Percentiles rank a stretch among this genome's conserved stretches.
Conservation (phyloP, 2,888 invertebrate genomes). For the Bellardia pandia region DNA sequence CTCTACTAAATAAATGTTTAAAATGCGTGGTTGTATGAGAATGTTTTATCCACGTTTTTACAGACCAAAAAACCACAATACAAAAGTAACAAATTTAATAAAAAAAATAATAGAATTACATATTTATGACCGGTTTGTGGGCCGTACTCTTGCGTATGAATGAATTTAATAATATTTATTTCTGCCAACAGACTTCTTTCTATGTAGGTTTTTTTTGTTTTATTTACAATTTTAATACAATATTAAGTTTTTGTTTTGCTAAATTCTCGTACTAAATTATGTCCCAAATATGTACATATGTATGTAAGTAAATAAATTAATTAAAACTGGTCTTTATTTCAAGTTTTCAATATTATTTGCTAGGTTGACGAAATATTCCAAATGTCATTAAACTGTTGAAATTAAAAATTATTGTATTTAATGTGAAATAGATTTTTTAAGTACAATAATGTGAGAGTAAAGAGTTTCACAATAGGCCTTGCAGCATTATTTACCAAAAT, state of each 20-base stretch:
- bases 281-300: not conserved
- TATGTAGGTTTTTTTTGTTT: conserved; percentile 38
- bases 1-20: conserved; percentile 2
- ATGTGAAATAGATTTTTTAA: too few relatives aligned
- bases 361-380: not conserved
- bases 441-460: too few relatives aligned
- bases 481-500: too few relatives aligned
- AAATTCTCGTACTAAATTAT: not conserved
- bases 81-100: conserved; percentile 71
- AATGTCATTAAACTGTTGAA: conserved; percentile 52
- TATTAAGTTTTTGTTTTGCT: conserved; percentile 10
- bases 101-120: conserved; percentile 77
- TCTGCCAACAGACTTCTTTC: conserved; percentile 32
- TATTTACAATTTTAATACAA: conserved; percentile 21
- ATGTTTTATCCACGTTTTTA: conserved; percentile 1
- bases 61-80: not conserved
- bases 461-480: too few relatives aligned
- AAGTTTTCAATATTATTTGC: not conserved
- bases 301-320: not conserved
- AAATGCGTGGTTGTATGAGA: conserved; percentile 31
- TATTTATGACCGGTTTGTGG: conserved; percentile 79
- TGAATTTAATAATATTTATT: conserved; percentile 19
- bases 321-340: conserved; percentile 37
- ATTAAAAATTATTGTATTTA: conserved; percentile 20
- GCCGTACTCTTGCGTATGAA: conserved; percentile 13